A percentile compares a stretch with the other conserved stretches of the same genome.
Conservation (phyloP, 2,888 invertebrate genomes). For the Tenthredo distinguenda region DNA sequence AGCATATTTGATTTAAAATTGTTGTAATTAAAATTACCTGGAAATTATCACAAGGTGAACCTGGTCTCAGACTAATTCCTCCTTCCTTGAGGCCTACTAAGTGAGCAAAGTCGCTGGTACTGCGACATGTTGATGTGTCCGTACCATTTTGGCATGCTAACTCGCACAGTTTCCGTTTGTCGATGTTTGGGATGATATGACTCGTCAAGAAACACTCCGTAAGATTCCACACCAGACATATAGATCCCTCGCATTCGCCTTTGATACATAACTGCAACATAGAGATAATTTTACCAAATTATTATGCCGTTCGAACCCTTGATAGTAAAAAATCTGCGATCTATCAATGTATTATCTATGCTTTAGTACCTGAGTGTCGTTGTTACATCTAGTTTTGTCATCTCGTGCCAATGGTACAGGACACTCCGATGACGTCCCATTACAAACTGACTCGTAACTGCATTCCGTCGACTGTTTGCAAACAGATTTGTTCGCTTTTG, state of each 20-base stretch:
- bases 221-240: slow-evolving; percentile 96
- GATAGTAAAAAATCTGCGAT: slow-evolving; percentile 4
- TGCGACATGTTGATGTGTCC: slow-evolving; percentile 86
- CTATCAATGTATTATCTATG: not conserved
- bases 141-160: slow-evolving; percentile 96
- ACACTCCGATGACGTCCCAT: slow-evolving; percentile 92
- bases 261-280: slow-evolving; percentile 86
- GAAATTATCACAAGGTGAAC: slow-evolving; percentile 99
- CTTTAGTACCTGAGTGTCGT: slow-evolving; percentile 85
- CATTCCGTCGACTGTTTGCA: slow-evolving; percentile 95
- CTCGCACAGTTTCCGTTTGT: slow-evolving; percentile 94
- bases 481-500: slow-evolving; percentile 82
- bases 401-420: slow-evolving; percentile 90
- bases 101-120: slow-evolving; percentile 92
- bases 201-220: slow-evolving; percentile 97
- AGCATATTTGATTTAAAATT: not conserved
- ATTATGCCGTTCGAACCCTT: not conserved
- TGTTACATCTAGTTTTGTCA: slow-evolving; percentile 97
- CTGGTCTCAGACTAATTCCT: slow-evolving; percentile 93
- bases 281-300: not conserved
- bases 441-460: slow-evolving; percentile 92
- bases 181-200: slow-evolving; percentile 85
- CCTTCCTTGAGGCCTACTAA: slow-evolving; percentile 87
- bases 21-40: slow-evolving; percentile 81
- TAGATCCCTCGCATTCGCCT: slow-evolving; percentile 96